These are phyloP conservation scores for Apodemus sylvaticus DNA, from an alignment of 2,113 vertebrate genomes.

Conservation along the genomic window DNA sequence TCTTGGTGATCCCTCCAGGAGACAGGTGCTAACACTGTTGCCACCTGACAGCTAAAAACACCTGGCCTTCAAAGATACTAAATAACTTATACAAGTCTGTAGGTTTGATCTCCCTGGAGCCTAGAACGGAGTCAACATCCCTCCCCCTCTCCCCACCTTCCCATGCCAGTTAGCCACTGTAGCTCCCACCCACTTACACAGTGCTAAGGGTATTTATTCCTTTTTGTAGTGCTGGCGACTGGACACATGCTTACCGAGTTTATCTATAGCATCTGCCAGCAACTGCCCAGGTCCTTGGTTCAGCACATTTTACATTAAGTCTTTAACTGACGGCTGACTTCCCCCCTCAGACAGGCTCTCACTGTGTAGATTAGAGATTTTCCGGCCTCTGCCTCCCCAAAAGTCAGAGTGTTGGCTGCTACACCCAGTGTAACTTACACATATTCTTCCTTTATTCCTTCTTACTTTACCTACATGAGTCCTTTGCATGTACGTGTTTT, in stretches of 20 bases:
- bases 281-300: neutral
- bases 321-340: neutral
- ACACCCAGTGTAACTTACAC: neutral
- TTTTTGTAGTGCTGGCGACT: neutral
- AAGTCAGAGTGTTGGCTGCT: neutral
- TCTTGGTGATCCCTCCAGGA: conserved; percentile 35
- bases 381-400: neutral
- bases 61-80: neutral
- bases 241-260: neutral
- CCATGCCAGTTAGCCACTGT: neutral
- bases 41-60: conserved; percentile 34
- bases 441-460: neutral
- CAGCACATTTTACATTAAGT: conserved; percentile 3
- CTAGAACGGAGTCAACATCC: neutral
- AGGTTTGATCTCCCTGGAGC: neutral
- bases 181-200: neutral
- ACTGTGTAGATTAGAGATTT: neutral
- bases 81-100: neutral
- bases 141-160: neutral
- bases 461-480: neutral
- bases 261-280: neutral
- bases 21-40: conserved; percentile 2
- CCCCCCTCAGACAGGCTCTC: neutral
- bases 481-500: neutral
- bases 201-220: neutral